Base-by-base conservation (phyloP, 2,113 vertebrate genomes). In the Aspiorhynchus laticeps region DNA sequence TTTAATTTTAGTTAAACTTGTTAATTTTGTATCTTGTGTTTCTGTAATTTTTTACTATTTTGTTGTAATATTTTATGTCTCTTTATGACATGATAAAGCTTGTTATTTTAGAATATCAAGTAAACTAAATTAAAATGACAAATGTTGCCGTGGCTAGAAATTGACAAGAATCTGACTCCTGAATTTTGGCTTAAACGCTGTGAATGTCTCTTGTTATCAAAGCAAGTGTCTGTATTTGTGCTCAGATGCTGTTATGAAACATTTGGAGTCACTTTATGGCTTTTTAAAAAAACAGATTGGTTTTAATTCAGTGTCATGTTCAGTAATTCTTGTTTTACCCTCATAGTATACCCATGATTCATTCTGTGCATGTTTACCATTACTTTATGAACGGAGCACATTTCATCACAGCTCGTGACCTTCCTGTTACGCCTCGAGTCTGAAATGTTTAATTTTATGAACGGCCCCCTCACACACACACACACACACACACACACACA, bases 101-200 rank as follows among this genome's bases (percentile, higher is more conserved):
- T 7, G 38, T 41, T 41, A 41, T 41, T 41, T 41, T 41, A 9
- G 41, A 9, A 41, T 41, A 41, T 41, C 41, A 41, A 41, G 41
- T 41, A 41, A 41, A 41, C 41, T 41, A 41, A 41, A 8, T 41
- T 8, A 41, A 41, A 41, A 41, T 41, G 7, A 41, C 7, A 36
- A 36, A 41, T 41, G 38, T 8, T 41, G 38, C 38, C 38, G 7
- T 41, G 38, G 38, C 38, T 41, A 8, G 85, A 87, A 92, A 93
- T 91, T 73, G 56, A 86, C 74, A 87, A 77, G 89, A 91, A 93
- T 91, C 88, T 92, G 90, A 93, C 92, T 89, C 10, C 33, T 33
- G 79, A 33, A 93, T 91, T 48, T 51, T 88, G 0, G 21, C 56
- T 26, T 5, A 26, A 61, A 61, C 10, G 56, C 33, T n/a, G 24